Evolutionary conservation across 1,140 invertebrate genomes (phyloP), one percentile per base, ranked within the genome.

Genomic region (Oedothorax gibbosus): DNA sequence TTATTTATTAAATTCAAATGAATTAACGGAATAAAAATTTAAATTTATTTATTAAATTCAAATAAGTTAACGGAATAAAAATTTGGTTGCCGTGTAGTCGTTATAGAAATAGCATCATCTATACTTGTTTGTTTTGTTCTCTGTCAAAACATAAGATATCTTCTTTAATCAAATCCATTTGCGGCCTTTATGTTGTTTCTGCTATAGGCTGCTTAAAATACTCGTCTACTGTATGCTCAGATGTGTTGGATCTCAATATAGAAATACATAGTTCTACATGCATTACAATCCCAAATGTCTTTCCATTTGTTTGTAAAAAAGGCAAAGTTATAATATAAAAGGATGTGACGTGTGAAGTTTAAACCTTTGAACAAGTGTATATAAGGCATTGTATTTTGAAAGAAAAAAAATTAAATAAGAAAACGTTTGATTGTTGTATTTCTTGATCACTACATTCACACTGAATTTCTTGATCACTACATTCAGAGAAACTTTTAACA

Each of bases 351-450:
- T 73, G 68, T 82, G n/a, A 35, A 35, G 35, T 35, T 50, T 69
- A 80, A 20, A 57, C 18, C 18, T 60, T 20, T 80, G 66, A 79
- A 68, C 77, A 79, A 81, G 56, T 81, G 78, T 81, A 81, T 60
- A 75, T 75, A 79, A 71, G 80, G 80, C 80, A 71, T 54, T 82
- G 80, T 82, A 82, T 82, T 82, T 82, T 82, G 69, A 82, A 20
- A 53, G 57, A 73, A 20, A 71, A 81, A 81, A 57, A 50, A 66
- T 80, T 69, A 50, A 71, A 71, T 68, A 81, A 81, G 60, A 66
- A 71, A 71, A 53, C 54, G 49, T 35, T 35, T 35, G 35, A 35
- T 35, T 35, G 35, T 35, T 35, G 35, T 35, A 35, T 35, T 35
- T 35, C 5, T 35, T 35, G 5, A 35, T 1, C 35, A 35, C 35